These are phyloP conservation scores for Laothoe populi DNA, from an alignment of 2,888 invertebrate species.

Conservation along the genomic window DNA sequence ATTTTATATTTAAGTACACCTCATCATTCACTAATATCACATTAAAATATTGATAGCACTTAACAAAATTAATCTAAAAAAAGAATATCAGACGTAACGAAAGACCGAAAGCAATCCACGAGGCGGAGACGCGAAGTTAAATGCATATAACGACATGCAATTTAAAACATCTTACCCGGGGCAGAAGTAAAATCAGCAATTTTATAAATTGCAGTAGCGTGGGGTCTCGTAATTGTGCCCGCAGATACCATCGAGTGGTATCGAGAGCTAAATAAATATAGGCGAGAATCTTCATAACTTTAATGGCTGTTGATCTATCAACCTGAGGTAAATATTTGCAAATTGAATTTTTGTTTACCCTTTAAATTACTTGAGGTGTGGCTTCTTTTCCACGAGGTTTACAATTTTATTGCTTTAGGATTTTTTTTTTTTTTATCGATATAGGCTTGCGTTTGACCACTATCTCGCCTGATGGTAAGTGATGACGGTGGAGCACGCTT, in stretches of 20 bases:
- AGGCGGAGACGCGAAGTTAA: slow-evolving; percentile 56
- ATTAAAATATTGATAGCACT: not conserved
- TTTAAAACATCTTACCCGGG: slow-evolving; percentile 70
- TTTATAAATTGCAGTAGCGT: slow-evolving; percentile 77
- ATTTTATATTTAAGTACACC: no score
- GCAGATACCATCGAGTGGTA: slow-evolving; percentile 58
- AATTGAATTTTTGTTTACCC: slow-evolving; percentile 18
- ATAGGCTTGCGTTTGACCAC: no score
- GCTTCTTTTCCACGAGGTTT: not conserved
- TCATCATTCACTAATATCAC: no score
- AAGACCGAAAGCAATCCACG: slow-evolving; percentile 45
- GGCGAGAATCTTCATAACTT: slow-evolving; percentile 48
- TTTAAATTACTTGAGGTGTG: slow-evolving; percentile 9
- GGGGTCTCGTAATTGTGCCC: slow-evolving; percentile 72
- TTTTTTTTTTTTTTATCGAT: no score
- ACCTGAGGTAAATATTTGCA: slow-evolving; percentile 24
- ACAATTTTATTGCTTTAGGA: not conserved
- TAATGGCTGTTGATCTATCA: slow-evolving; percentile 34
- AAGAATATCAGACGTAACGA: slow-evolving; percentile 26
- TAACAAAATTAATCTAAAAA: not conserved
- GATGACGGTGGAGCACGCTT: no score
- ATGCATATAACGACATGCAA: slow-evolving; percentile 73
- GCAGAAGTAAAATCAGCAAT: slow-evolving; percentile 76
- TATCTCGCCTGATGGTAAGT: no score
- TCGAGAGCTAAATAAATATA: slow-evolving; percentile 75